Conservation (phyloP, 2,797 vertebrate genomes). For the Hipposideros larvatus region DNA sequence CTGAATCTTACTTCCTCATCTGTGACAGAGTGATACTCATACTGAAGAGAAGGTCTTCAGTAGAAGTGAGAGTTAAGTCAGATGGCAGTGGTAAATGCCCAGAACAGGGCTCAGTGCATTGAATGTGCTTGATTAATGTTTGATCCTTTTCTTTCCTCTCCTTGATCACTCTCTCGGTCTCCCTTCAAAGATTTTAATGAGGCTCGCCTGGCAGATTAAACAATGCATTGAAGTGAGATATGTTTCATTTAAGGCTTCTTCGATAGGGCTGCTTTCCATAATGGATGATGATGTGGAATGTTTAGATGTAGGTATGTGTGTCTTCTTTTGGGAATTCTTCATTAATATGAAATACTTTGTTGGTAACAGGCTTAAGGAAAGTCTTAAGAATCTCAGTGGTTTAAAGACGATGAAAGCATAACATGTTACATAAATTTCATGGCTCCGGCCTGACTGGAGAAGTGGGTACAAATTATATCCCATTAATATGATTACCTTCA, state of each 20-base stretch:
- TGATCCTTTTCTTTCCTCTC: not conserved
- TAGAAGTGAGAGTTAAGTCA: not conserved
- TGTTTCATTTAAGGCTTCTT: conserved; percentile 31
- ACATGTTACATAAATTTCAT: not conserved
- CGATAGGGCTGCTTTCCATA: not conserved
- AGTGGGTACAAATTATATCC: conserved; percentile 46
- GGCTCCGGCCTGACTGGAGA: not conserved
- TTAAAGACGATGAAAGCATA: not conserved
- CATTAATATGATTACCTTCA: conserved; percentile 27
- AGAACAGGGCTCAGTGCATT: not conserved
- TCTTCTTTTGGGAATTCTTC: conserved; percentile 50
- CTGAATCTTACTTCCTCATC: not conserved
- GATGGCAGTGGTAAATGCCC: not conserved
- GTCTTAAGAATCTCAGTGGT: not conserved
- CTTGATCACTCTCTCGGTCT: not conserved
- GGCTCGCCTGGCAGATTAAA: not conserved
- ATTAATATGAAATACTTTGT: conserved; percentile 13
- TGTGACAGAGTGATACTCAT: not conserved
- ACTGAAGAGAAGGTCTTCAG: not conserved
- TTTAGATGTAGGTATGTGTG: not conserved
- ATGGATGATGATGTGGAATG: not conserved
- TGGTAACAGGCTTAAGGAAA: conserved; percentile 12
- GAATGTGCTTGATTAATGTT: not conserved
- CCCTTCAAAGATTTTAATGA: not conserved
- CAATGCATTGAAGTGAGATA: not conserved